These are phyloP conservation scores for Dipodomys stephensi DNA, from an alignment of 2,113 vertebrate genomes.

Conservation along the genomic window DNA sequence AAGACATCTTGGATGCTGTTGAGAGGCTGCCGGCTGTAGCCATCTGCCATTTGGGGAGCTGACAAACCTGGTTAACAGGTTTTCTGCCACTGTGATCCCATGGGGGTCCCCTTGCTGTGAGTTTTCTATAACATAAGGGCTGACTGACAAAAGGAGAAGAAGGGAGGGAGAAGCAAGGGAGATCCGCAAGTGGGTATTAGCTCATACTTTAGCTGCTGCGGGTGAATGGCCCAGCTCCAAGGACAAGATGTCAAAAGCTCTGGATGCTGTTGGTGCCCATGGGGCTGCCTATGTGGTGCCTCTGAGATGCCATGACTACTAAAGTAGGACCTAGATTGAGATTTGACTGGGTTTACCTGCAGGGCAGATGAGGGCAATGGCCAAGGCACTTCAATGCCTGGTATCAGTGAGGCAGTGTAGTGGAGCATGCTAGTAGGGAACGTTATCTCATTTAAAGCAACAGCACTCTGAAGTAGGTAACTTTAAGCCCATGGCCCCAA, in stretches of 20 bases:
- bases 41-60: slow-evolving; percentile 81
- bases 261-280: neutral
- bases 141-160: slow-evolving; percentile 42
- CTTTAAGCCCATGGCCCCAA: neutral
- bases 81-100: slow-evolving; percentile 58
- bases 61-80: slow-evolving; percentile 78
- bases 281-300: slow-evolving; percentile 66
- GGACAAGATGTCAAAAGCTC: neutral
- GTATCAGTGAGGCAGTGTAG: neutral
- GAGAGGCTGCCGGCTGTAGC: slow-evolving; percentile 62
- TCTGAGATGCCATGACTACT: slow-evolving; percentile 73
- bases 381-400: neutral
- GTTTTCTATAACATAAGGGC: slow-evolving; percentile 67
- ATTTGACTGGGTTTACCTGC: neutral
- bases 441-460: neutral
- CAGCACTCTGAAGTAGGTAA: neutral
- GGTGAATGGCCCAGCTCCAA: neutral
- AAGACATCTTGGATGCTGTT: slow-evolving; percentile 82
- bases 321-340: neutral
- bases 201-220: too few species aligned
- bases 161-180: neutral
- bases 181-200: neutral
- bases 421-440: neutral
- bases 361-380: neutral
- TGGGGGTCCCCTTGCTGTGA: slow-evolving; percentile 33